phyloP scores from a whole-genome alignment of 2,888 invertebrate species.

The Mylabris sibirica region DNA sequence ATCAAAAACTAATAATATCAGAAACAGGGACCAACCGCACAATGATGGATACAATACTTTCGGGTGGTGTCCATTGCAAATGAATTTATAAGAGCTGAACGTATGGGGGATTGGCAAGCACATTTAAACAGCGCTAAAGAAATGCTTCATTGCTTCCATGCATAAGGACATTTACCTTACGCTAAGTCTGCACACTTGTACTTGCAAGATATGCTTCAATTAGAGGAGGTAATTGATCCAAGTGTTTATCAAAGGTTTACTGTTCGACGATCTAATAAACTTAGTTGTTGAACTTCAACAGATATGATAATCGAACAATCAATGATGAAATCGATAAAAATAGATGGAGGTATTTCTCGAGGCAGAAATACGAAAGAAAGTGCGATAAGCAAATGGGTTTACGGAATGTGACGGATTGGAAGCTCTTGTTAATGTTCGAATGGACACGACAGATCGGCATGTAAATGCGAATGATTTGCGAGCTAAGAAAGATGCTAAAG shows the following conservation, averaged over 20 bases:
- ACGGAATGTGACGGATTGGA: conserved; percentile 49
- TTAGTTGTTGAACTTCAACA: conserved; percentile 55
- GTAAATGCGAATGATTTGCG: conserved; percentile 55
- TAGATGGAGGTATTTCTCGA: conserved; percentile 56
- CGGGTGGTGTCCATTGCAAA: conserved; percentile 53
- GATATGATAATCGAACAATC: conserved; percentile 57
- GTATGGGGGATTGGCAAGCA: conserved; percentile 55
- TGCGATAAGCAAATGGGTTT: conserved; percentile 56
- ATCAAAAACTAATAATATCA: conserved; percentile 47
- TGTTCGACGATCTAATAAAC: conserved; percentile 54
- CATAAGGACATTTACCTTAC: conserved; percentile 47
- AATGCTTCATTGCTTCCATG: conserved; percentile 55
- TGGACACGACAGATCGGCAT: conserved; percentile 49
- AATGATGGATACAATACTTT: conserved; percentile 54
- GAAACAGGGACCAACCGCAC: conserved; percentile 51
- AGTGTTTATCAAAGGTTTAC: conserved; percentile 50
- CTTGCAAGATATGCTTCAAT: too few relatives aligned
- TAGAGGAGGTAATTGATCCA: conserved; percentile 35
- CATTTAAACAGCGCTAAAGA: conserved; percentile 53
- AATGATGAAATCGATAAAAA: too few relatives aligned
- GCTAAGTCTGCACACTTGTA: too few relatives aligned
- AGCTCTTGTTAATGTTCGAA: conserved; percentile 46
- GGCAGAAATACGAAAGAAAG: conserved; percentile 55
- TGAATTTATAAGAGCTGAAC: conserved; percentile 55
- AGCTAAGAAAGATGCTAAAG: conserved; percentile 47